These are phyloP conservation scores for Balaeniceps rex DNA, from an alignment of 2,113 vertebrate genomes.

Conservation along the genomic window DNA sequence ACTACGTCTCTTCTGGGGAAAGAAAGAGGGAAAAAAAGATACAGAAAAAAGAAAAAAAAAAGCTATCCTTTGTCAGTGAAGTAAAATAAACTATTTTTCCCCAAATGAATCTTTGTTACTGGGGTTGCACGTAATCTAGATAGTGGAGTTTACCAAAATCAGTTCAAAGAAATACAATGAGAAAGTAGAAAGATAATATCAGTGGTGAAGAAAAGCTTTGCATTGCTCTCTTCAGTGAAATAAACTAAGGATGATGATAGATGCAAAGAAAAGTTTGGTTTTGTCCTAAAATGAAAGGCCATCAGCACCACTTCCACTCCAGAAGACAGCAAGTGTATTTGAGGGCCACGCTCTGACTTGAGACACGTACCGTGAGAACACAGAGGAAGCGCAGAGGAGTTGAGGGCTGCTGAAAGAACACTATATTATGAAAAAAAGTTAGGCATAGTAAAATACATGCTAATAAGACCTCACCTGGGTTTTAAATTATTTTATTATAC, in stretches of 20 bases:
- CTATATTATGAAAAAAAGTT: background rate
- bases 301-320: background rate
- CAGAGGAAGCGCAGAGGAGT: background rate
- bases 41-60: background rate
- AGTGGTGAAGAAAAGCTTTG: background rate
- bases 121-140: background rate
- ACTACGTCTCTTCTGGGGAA: background rate
- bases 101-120: background rate
- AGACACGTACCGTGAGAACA: fast-evolving
- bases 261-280: background rate
- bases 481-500: background rate
- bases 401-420: background rate
- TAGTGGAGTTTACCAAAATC: background rate
- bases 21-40: background rate
- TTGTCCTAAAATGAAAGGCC: background rate
- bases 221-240: background rate
- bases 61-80: background rate
- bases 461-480: background rate
- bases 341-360: background rate
- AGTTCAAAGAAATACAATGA: background rate
- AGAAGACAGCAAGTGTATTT: background rate
- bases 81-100: background rate
- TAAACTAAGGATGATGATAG: background rate
- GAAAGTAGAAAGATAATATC: background rate
- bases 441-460: background rate